Percentiles rank a stretch among this genome's conserved stretches.
Conservation (phyloP, 2,888 invertebrate species). For the Drosophila affinis region DNA sequence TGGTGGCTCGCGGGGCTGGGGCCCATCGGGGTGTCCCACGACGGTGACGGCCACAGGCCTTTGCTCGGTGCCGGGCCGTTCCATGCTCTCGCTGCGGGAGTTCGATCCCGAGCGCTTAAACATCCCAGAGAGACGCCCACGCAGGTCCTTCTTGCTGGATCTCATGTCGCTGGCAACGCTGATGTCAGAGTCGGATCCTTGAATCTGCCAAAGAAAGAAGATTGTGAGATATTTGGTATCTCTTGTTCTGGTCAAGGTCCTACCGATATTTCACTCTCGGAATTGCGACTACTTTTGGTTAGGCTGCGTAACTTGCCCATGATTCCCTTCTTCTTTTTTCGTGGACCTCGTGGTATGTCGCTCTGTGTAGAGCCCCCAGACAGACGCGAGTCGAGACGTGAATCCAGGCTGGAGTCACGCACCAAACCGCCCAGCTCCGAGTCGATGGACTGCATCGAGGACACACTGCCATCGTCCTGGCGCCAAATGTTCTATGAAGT, state of each 20-base stretch:
- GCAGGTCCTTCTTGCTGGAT: conserved; percentile 90
- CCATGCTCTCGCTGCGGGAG: conserved; percentile 87
- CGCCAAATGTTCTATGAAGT: conserved; percentile 89
- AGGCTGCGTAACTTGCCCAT: conserved; percentile 93
- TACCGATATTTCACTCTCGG: conserved; percentile 84
- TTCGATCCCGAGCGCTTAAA: conserved; percentile 88
- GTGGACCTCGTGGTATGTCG: conserved; percentile 88
- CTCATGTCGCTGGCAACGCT: conserved; percentile 86
- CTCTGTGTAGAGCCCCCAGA: conserved; percentile 94
- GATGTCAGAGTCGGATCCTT: conserved; percentile 90
- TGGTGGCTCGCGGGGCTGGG: conserved; percentile 81
- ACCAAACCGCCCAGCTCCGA: conserved; percentile 88
- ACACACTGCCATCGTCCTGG: conserved; percentile 92
- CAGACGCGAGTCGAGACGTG: conserved; percentile 89
- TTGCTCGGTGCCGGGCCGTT: conserved; percentile 82
- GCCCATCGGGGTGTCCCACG: conserved; percentile 82
- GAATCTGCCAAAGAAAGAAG: conserved; percentile 77
- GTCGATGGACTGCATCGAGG: conserved; percentile 92
- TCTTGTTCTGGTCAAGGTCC: conserved; percentile 8
- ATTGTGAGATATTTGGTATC: background rate
- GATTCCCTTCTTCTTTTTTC: conserved; percentile 91
- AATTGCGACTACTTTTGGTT: conserved; percentile 89
- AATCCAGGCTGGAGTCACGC: conserved; percentile 87
- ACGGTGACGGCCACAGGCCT: conserved; percentile 85
- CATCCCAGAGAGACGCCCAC: conserved; percentile 92